These are phyloP conservation scores for Prosopocoilus inquinatus DNA, from an alignment of 2,888 invertebrate genomes.

Conservation along the genomic window DNA sequence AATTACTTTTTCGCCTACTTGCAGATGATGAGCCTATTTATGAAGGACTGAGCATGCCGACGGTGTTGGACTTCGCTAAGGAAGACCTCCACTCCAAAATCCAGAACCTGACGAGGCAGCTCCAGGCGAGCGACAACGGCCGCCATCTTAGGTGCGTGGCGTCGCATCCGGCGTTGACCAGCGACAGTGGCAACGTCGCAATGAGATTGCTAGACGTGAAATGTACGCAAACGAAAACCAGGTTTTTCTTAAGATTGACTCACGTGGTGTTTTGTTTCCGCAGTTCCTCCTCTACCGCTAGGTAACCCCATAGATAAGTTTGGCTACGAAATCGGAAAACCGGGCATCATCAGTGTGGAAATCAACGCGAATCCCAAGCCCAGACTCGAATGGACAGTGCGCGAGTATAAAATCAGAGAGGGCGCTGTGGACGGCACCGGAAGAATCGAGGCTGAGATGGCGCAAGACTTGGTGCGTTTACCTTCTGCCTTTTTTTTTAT, in stretches of 20 bases:
- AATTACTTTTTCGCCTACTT: constrained; percentile 15
- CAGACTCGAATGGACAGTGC: constrained; percentile 65
- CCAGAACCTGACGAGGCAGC: constrained; percentile 63
- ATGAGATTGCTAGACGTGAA: constrained; percentile 56
- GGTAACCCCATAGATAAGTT: constrained; percentile 64
- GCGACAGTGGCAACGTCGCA: constrained; percentile 43
- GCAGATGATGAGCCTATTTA: constrained; percentile 63
- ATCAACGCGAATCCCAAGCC: constrained; percentile 72
- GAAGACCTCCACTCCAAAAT: constrained; percentile 62
- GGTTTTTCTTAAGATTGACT: constrained; percentile 5
- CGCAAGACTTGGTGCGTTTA: constrained; percentile 52
- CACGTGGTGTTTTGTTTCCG: constrained; percentile 22
- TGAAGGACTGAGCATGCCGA: constrained; percentile 57
- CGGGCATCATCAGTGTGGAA: constrained; percentile 72
- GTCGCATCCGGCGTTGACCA: constrained; percentile 60
- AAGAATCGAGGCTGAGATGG: constrained; percentile 52
- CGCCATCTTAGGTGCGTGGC: constrained; percentile 65
- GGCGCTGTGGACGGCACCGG: constrained; percentile 53
- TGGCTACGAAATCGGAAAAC: constrained; percentile 69
- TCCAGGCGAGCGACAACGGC: constrained; percentile 66
- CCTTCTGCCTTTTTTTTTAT: constrained; percentile 1
- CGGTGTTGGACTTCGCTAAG: constrained; percentile 54
- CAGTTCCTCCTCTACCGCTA: constrained; percentile 66
- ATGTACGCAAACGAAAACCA: constrained; percentile 53
- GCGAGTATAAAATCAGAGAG: constrained; percentile 56